These are phyloP conservation scores for Spermophilus dauricus DNA, from an alignment of 2,113 vertebrate genomes.

Conservation along the genomic window DNA sequence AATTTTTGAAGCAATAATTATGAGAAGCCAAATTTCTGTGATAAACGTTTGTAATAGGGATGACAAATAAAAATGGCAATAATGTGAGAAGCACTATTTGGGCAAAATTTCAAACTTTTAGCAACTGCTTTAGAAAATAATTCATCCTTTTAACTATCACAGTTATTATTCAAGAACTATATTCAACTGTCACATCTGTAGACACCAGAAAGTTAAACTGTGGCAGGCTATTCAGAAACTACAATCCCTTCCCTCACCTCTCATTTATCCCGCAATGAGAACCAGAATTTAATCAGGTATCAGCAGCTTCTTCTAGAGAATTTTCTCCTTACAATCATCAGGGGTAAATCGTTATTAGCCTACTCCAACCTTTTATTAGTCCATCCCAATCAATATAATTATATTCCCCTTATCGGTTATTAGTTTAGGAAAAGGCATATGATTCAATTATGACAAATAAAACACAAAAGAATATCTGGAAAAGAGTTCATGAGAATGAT, in stretches of 20 bases:
- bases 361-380: not conserved
- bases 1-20: slow-evolving; percentile 50
- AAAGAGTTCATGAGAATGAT: not conserved
- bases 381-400: not conserved
- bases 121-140: not conserved
- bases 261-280: not conserved
- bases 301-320: not conserved
- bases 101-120: not conserved
- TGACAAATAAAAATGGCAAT: not conserved
- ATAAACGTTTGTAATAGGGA: slow-evolving; percentile 13
- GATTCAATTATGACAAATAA: not conserved
- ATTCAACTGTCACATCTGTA: not conserved
- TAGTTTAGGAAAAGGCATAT: not conserved
- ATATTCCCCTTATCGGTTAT: not conserved
- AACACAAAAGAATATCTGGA: not conserved
- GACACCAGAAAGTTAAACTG: not conserved
- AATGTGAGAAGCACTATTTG: not conserved
- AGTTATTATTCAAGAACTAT: not conserved
- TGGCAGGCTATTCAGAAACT: not conserved
- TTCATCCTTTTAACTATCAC: not conserved
- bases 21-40: slow-evolving; percentile 22
- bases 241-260: not conserved
- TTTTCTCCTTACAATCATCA: not conserved
- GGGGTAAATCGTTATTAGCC: not conserved
- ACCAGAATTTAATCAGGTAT: not conserved